phyloP scores from a whole-genome alignment of 2,797 vertebrate genomes.

The Crax fasciolata region DNA sequence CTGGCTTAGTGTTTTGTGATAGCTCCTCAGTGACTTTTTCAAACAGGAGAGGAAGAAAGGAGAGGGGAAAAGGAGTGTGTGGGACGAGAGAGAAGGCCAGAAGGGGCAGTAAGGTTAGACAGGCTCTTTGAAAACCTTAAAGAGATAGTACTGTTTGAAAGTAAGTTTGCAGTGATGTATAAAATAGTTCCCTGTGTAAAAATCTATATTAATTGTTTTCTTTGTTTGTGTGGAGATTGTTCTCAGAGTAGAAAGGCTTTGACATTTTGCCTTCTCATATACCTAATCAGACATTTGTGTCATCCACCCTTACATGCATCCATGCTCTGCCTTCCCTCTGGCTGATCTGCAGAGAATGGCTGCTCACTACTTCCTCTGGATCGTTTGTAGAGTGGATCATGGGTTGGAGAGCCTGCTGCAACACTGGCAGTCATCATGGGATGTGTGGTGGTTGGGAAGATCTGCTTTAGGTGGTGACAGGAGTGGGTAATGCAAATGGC shows the following conservation, averaged over 20 bases:
- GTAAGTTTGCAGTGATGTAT: conserved; percentile 13
- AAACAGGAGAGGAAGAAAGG: not conserved
- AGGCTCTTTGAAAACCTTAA: not conserved
- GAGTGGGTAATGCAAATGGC: not conserved
- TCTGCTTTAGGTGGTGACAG: not conserved
- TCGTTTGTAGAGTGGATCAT: not conserved
- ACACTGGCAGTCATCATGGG: accelerated
- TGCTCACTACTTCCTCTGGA: not conserved
- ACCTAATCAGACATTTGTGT: conserved; percentile 40
- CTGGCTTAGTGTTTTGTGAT: not conserved
- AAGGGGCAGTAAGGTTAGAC: not conserved
- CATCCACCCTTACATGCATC: not conserved
- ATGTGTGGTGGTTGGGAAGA: not conserved
- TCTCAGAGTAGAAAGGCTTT: conserved; percentile 45
- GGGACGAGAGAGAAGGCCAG: not conserved
- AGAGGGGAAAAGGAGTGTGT: not conserved
- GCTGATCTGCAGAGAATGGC: not conserved
- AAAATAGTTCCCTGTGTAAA: conserved; percentile 38
- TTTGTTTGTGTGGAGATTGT: conserved; percentile 48
- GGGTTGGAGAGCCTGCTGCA: not conserved
- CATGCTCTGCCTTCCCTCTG: not conserved
- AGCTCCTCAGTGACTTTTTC: not conserved
- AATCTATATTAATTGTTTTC: conserved; percentile 52
- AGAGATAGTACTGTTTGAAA: conserved; percentile 1
- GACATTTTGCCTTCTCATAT: conserved; percentile 48